phyloP scores from a whole-genome alignment of 2,888 invertebrate genomes.

The Craniophora ligustri region DNA sequence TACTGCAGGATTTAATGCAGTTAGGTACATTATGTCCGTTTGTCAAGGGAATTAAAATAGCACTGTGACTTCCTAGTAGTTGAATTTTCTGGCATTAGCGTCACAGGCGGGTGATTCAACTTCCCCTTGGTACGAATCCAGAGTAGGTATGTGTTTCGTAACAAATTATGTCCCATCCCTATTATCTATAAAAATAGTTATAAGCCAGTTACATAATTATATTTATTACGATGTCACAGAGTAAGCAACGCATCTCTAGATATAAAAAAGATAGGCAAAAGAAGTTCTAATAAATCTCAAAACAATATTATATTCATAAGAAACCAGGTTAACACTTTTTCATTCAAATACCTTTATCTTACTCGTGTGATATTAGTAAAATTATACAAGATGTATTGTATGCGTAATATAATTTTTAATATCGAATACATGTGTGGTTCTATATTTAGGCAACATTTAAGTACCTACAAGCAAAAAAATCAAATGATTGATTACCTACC shows the following conservation, averaged over 20 bases:
- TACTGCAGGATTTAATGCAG: slow-evolving; percentile 10
- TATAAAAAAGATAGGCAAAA: background rate
- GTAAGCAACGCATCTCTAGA: background rate
- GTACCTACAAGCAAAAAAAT: slow-evolving; percentile 16
- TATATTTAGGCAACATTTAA: slow-evolving; percentile 17
- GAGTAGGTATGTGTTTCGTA: no score
- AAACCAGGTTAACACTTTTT: background rate
- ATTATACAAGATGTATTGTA: background rate
- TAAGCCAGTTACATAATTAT: no score
- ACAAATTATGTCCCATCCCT: no score
- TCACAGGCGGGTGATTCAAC: no score
- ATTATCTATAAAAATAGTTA: no score
- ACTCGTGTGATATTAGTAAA: background rate
- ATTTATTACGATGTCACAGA: background rate
- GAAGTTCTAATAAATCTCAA: background rate
- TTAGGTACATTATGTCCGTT: slow-evolving; percentile 15
- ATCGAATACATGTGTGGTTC: slow-evolving; percentile 10
- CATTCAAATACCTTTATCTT: background rate
- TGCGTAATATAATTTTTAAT: background rate
- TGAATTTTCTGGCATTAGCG: slow-evolving; percentile 3
- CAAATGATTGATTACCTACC: slow-evolving; percentile 58
- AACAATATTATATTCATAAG: background rate
- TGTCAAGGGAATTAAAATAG: background rate
- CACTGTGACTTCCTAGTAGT: slow-evolving; percentile 9
- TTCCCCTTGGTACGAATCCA: no score